A percentile compares a stretch with the other conserved stretches of the same genome.
phyloP scores from a whole-genome alignment of 2,113 vertebrate species.

The Hippolais icterina region DNA sequence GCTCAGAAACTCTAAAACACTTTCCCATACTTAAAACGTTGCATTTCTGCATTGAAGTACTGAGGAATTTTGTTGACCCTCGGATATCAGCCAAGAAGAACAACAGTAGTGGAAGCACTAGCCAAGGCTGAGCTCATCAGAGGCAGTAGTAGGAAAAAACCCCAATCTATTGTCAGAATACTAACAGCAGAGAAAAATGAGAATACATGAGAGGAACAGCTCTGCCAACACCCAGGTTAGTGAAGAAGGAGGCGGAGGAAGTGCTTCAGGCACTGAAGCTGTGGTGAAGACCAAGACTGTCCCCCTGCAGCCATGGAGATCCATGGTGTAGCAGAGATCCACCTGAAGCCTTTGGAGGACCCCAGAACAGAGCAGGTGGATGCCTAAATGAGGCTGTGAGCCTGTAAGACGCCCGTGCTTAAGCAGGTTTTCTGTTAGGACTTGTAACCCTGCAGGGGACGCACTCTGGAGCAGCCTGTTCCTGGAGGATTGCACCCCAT shows the following conservation, averaged over 20 bases:
- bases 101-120: background rate
- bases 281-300: background rate
- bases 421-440: background rate
- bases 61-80: background rate
- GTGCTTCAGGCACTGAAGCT: background rate
- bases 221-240: background rate
- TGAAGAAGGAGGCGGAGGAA: background rate
- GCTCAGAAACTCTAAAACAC: background rate
- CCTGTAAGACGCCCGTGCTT: rapidly evolving
- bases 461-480: background rate
- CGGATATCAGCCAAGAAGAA: background rate
- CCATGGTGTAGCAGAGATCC: background rate
- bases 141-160: background rate
- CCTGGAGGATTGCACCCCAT: too few relatives aligned
- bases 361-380: background rate
- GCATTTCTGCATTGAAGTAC: background rate
- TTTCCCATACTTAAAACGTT: background rate
- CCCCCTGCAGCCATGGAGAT: background rate
- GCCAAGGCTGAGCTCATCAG: background rate
- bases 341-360: too few relatives aligned
- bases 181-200: background rate
- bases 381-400: background rate
- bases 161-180: rapidly evolving
- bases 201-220: background rate
- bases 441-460: background rate